Base-by-base conservation (phyloP, 2,888 invertebrate species). In the Agrotis exclamationis region DNA sequence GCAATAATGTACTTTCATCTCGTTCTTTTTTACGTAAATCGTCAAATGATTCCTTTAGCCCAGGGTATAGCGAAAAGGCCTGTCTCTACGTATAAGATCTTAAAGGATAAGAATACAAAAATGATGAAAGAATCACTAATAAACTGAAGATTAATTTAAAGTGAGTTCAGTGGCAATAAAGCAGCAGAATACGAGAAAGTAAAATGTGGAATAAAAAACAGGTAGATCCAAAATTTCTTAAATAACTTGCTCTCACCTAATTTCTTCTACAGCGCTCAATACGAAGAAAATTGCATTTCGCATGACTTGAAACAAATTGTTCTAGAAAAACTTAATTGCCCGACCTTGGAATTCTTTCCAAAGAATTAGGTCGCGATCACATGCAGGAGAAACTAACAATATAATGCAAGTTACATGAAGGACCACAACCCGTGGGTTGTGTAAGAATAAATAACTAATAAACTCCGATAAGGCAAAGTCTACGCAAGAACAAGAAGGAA, bases 391-490 rank as follows among this genome's bases (percentile, higher is more conserved):
- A 74, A 74, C 68, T 70, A 71, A 85, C 87, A 88, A 90, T 89
- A 69, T 79, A 92, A 89, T 92, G 90, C 89, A 91, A 94, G 92
- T 92, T 93, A 89, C 89, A 92, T 89, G 91, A 91, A 93, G 92
- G 93, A 90, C 91, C 66, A 57, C 84, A 85, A 86, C 84, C 87
- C 88, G 88, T 85, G 85, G 87, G 84, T 75, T 80, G 80, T 84
- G 85, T 87, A 87, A 74, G 92, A 91, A 95, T 94, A 94, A 95
- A 95, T 95, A 95, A 94, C 92, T 95, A 94, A 95, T 94, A 94
- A 93, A 93, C 89, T 87, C 85, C 88, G 90, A 94, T 94, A 94
- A 93, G 92, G 89, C 87, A 81, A 85, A 80, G 82, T 88, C 89
- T 74, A 82, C 80, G 85, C 88, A 88, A 85, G 86, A 28, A 24